Evolutionary conservation across 2,888 invertebrate genomes (phyloP).

Genomic region (Lacanobia oleracea): DNA sequence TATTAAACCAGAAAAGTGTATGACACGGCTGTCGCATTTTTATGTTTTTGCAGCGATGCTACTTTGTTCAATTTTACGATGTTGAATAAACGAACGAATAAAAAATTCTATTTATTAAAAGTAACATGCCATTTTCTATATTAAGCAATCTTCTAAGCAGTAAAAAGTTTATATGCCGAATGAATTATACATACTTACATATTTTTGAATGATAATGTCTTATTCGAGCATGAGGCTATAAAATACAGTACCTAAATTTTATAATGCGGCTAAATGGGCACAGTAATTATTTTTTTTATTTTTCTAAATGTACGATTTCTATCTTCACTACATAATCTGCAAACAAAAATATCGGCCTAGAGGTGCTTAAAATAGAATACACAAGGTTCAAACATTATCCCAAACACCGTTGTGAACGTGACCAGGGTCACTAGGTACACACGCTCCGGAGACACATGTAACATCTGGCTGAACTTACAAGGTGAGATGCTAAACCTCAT

Average conservation of each 20-base stretch:
- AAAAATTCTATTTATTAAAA: slow-evolving; percentile 48
- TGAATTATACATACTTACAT: slow-evolving; percentile 55
- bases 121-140: slow-evolving; percentile 49
- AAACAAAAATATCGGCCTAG: slow-evolving; percentile 35
- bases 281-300: background rate
- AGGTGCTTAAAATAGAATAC: slow-evolving; percentile 44
- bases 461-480: slow-evolving; percentile 63
- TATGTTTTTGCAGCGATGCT: slow-evolving; percentile 19
- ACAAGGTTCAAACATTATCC: slow-evolving; percentile 52
- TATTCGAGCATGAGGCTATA: slow-evolving; percentile 25
- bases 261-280: background rate
- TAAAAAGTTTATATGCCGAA: slow-evolving; percentile 52
- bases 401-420: slow-evolving; percentile 59
- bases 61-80: slow-evolving; percentile 50
- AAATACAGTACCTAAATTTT: slow-evolving; percentile 9
- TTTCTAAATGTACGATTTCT: background rate
- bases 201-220: slow-evolving; percentile 44
- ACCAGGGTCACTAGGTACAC: slow-evolving; percentile 59
- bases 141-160: slow-evolving; percentile 45
- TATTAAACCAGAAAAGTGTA: slow-evolving; percentile 20
- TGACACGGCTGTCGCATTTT: slow-evolving; percentile 13
- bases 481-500: slow-evolving; percentile 59
- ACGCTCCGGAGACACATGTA: slow-evolving; percentile 48
- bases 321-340: background rate
- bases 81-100: slow-evolving; percentile 43